These are phyloP conservation scores for Salpingus planirostris DNA, from an alignment of 2,888 invertebrate species.

Conservation along the genomic window DNA sequence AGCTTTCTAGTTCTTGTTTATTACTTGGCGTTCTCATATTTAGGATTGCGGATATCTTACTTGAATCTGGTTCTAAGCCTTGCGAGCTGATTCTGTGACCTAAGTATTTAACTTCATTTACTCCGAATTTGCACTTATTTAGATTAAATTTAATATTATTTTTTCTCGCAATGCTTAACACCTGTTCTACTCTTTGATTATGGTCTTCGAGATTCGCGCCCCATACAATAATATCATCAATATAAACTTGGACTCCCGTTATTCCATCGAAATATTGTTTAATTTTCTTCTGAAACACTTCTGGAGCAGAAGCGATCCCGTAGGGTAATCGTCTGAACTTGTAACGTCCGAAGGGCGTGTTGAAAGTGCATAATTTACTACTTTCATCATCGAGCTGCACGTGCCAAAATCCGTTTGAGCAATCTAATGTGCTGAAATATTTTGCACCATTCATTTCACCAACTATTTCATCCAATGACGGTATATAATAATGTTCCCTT, in stretches of 20 bases:
- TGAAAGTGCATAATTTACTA: too few species aligned
- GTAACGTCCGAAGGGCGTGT: slow-evolving; percentile 26
- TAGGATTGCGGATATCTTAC: too few species aligned
- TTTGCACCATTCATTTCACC: too few species aligned
- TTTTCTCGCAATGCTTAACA: slow-evolving; percentile 11
- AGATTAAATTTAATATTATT: slow-evolving; percentile 17
- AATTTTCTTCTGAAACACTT: slow-evolving; percentile 22
- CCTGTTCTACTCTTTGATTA: slow-evolving; percentile 11
- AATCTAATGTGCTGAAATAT: slow-evolving; percentile 27
- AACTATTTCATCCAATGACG: too few species aligned
- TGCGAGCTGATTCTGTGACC: slow-evolving; percentile 15
- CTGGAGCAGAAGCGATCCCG: too few species aligned
- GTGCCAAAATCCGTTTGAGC: slow-evolving; percentile 14
- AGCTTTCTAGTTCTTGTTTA: too few species aligned
- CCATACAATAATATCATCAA: slow-evolving; percentile 21
- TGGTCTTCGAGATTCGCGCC: slow-evolving; percentile 16
- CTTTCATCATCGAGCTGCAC: too few species aligned
- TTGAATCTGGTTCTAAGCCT: too few species aligned
- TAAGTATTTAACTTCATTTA: slow-evolving; percentile 14
- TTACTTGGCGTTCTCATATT: too few species aligned
- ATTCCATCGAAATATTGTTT: slow-evolving; percentile 19
- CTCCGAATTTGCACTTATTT: slow-evolving; percentile 12
- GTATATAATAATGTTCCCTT: too few species aligned
- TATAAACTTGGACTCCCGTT: slow-evolving; percentile 11
- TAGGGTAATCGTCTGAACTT: slow-evolving; percentile 24